Evolutionary conservation across 2,113 vertebrate genomes (phyloP).

Genomic region (Eurypyga helias): DNA sequence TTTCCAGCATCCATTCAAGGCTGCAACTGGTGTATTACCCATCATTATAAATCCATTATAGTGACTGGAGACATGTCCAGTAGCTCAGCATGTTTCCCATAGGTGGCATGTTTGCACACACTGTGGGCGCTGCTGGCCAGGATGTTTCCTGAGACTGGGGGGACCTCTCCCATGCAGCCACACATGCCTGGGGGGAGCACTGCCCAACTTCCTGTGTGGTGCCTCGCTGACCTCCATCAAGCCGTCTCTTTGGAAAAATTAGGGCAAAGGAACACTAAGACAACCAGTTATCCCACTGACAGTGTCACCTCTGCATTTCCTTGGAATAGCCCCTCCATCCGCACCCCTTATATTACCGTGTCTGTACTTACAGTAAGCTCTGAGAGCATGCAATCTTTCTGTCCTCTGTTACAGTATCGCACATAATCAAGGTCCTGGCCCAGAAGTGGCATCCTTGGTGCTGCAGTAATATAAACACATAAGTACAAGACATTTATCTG

Average conservation of each 20-base stretch:
- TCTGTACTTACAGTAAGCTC: neutral
- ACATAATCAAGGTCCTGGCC: neutral
- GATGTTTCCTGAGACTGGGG: neutral
- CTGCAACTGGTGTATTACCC: neutral
- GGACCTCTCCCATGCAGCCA: neutral
- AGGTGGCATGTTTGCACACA: neutral
- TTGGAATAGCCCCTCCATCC: neutral
- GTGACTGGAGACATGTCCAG: neutral
- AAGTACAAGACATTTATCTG: neutral
- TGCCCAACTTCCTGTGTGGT: neutral
- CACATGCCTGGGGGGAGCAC: neutral
- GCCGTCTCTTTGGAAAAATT: neutral
- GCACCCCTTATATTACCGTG: neutral
- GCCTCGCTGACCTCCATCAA: neutral
- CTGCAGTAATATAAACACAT: neutral
- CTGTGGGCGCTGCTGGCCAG: neutral
- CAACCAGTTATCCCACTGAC: neutral
- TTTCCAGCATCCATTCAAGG: neutral
- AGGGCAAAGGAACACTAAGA: neutral
- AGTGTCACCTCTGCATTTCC: neutral
- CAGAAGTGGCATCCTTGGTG: neutral
- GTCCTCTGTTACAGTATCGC: neutral
- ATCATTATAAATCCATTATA: slow-evolving; percentile 29
- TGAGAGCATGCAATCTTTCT: neutral
- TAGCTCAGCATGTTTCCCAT: neutral